Percentiles rank a stretch among this genome's conserved stretches.
Evolutionary conservation across 2,797 vertebrate genomes (phyloP).

Genomic region (Myripristis murdjan): DNA sequence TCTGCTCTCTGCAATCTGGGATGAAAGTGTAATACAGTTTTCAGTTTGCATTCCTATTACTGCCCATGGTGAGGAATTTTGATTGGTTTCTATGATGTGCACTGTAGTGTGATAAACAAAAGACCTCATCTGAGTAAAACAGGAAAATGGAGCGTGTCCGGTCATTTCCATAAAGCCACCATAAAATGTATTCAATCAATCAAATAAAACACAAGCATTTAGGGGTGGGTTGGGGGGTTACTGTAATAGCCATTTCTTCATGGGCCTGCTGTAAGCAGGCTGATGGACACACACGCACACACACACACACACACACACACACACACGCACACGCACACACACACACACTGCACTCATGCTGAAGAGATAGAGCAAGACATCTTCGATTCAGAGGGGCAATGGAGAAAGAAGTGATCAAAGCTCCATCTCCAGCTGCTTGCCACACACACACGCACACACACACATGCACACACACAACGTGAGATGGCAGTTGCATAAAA

Average conservation of each 20-base stretch:
- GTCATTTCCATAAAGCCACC: slow-evolving; percentile 68
- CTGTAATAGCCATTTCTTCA: slow-evolving; percentile 60
- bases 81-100: slow-evolving; percentile 60
- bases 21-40: slow-evolving; percentile 59
- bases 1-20: slow-evolving; percentile 53
- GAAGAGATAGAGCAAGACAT: slow-evolving; percentile 32
- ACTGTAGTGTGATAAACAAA: slow-evolving; percentile 63
- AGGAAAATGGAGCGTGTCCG: slow-evolving; percentile 58
- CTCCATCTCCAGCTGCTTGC: slow-evolving; percentile 36
- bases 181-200: slow-evolving; percentile 71
- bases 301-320: slow-evolving; percentile 21
- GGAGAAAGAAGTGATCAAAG: slow-evolving; percentile 54
- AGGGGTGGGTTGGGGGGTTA: slow-evolving; percentile 53
- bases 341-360: slow-evolving; percentile 4
- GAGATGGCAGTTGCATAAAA: slow-evolving; percentile 28
- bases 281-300: slow-evolving; percentile 27
- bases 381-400: slow-evolving; percentile 44
- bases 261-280: slow-evolving; percentile 19
- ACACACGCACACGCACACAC: not conserved
- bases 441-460: slow-evolving; percentile 5
- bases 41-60: slow-evolving; percentile 63
- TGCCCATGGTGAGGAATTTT: slow-evolving; percentile 46
- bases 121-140: slow-evolving; percentile 53
- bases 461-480: slow-evolving; percentile 15
- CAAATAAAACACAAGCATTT: slow-evolving; percentile 66